Conservation (phyloP, 2,113 vertebrate genomes). For the Alligator sinensis region DNA sequence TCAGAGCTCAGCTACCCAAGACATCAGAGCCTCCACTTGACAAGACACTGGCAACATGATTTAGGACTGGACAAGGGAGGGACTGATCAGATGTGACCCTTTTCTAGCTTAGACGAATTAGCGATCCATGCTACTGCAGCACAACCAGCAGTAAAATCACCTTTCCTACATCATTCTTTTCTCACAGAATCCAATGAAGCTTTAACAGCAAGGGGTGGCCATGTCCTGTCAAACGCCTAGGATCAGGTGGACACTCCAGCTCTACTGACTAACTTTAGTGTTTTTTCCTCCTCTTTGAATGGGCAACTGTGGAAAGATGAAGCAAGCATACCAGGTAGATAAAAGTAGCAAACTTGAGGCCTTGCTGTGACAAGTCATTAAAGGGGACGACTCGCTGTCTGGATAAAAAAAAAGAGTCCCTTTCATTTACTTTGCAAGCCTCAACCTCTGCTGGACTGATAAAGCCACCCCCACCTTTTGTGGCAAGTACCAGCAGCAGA, state of each 20-base stretch:
- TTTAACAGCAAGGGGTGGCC: not conserved
- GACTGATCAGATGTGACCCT: accelerated
- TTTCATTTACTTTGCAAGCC: constrained; percentile 21
- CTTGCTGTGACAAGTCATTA: constrained; percentile 62
- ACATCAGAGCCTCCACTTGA: not conserved
- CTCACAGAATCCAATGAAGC: not conserved
- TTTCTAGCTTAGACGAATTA: not conserved
- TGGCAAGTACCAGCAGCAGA: not conserved
- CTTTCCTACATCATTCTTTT: not conserved
- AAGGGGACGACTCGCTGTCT: constrained; percentile 58
- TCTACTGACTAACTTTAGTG: constrained; percentile 41
- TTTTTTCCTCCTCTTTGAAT: constrained; percentile 58
- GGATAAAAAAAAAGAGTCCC: constrained; percentile 26
- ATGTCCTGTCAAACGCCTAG: not conserved
- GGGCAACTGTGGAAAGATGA: constrained; percentile 58
- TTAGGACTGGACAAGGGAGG: not conserved
- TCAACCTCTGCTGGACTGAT: constrained; percentile 34
- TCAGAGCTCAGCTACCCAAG: not conserved
- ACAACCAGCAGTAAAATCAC: not conserved
- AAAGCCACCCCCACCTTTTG: not conserved
- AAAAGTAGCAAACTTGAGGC: constrained; percentile 59
- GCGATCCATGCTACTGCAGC: not conserved
- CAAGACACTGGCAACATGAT: accelerated
- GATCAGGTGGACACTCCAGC: not conserved
- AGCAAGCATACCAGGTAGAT: constrained; percentile 66